These are phyloP conservation scores for Drosophila orosa DNA, from an alignment of 1,140 invertebrate genomes.

Conservation along the genomic window DNA sequence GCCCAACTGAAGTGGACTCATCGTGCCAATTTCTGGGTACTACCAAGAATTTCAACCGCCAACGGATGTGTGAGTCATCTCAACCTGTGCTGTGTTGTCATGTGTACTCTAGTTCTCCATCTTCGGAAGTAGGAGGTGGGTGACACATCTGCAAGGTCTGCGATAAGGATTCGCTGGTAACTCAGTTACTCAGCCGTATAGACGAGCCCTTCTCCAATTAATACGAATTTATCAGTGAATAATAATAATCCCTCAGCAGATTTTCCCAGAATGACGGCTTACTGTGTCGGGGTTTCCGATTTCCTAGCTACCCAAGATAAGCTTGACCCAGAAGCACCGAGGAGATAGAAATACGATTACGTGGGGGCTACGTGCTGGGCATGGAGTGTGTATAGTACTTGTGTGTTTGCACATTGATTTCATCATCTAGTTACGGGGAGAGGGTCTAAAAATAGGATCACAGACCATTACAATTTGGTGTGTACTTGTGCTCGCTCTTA, in stretches of 20 bases:
- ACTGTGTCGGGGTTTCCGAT: slow-evolving; percentile 24
- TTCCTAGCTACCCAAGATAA: slow-evolving; percentile 10
- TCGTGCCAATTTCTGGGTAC: slow-evolving; percentile 18
- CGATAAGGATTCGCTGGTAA: slow-evolving; percentile 35
- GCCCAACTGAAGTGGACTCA: slow-evolving; percentile 13
- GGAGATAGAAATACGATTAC: slow-evolving; percentile 4
- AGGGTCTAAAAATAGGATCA: slow-evolving; percentile 37
- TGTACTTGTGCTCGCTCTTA: slow-evolving; percentile 15
- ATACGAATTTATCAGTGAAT: slow-evolving; percentile 48
- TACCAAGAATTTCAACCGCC: slow-evolving; percentile 32
- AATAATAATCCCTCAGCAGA: slow-evolving; percentile 3
- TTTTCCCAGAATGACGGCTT: slow-evolving; percentile 49
- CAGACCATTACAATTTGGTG: slow-evolving; percentile 27
- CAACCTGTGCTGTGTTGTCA: slow-evolving; percentile 17
- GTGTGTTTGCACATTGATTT: slow-evolving; percentile 29
- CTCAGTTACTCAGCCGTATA: slow-evolving; percentile 7
- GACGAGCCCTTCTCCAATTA: slow-evolving; percentile 16
- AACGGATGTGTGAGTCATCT: slow-evolving; percentile 20
- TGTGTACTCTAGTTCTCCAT: slow-evolving; percentile 1
- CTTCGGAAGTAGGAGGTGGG: background rate
- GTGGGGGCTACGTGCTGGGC: background rate
- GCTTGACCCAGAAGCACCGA: slow-evolving; percentile 13
- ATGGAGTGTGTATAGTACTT: slow-evolving; percentile 1
- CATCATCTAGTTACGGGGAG: slow-evolving; percentile 16
- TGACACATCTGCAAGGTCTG: slow-evolving; percentile 22